phyloP scores from a whole-genome alignment of 2,113 vertebrate genomes.

The Sorex fumeus region DNA sequence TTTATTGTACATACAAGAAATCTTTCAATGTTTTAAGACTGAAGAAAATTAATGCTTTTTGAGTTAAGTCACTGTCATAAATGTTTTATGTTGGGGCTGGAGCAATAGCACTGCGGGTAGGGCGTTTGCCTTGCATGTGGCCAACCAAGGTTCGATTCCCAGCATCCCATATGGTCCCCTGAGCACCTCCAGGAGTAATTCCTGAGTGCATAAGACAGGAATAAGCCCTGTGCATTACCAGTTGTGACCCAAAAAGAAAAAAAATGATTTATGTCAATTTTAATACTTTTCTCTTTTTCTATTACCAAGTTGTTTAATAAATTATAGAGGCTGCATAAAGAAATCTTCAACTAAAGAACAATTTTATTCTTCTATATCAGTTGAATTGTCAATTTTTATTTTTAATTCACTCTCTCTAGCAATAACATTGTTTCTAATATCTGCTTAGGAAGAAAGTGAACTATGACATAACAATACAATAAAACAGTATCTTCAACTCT shows the following conservation, averaged over 20 bases:
- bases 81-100: slow-evolving; percentile 41
- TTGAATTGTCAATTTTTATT: background rate
- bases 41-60: slow-evolving; percentile 33
- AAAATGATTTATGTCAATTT: no score
- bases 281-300: background rate
- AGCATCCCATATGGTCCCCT: no score
- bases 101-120: no score
- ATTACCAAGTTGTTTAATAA: slow-evolving; percentile 18
- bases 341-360: background rate
- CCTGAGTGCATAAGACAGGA: no score
- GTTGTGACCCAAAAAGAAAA: no score
- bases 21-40: background rate
- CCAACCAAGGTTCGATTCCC: no score
- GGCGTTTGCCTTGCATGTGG: no score
- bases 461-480: background rate
- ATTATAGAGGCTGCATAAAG: background rate
- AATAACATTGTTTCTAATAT: background rate
- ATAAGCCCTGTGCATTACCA: no score
- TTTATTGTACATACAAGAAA: slow-evolving; percentile 41
- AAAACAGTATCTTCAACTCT: background rate
- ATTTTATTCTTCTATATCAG: background rate
- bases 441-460: background rate
- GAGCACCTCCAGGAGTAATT: no score
- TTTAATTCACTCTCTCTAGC: background rate
- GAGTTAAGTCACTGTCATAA: background rate